A percentile compares a stretch with the other conserved stretches of the same genome.
These are phyloP conservation scores for Philaethria dido DNA, from an alignment of 2,888 invertebrate species.

Conservation along the genomic window DNA sequence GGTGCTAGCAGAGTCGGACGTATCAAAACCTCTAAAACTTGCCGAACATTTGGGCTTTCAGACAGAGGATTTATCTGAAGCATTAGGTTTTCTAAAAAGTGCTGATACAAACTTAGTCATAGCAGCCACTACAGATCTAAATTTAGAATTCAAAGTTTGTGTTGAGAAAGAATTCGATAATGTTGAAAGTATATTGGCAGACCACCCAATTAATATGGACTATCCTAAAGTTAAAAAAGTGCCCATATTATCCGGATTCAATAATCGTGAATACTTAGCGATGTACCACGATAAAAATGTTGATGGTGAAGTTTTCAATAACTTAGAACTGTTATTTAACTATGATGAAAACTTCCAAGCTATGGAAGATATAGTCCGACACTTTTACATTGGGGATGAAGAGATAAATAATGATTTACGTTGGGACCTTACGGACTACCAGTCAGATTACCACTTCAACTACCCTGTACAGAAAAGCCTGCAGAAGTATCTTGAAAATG, in stretches of 20 bases:
- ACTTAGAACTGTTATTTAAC: constrained; percentile 29
- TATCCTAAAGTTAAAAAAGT: constrained; percentile 53
- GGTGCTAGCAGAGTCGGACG: constrained; percentile 51
- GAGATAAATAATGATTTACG: constrained; percentile 35
- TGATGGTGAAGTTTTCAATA: constrained; percentile 39
- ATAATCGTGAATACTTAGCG: constrained; percentile 52
- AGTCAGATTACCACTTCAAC: constrained; percentile 56
- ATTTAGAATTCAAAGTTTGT: constrained; percentile 46
- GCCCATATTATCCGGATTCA: constrained; percentile 60
- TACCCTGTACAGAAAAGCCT: constrained; percentile 57
- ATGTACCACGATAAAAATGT: constrained; percentile 41
- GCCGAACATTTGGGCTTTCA: constrained; percentile 54
- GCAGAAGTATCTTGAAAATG: constrained; percentile 38
- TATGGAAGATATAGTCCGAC: constrained; percentile 33
- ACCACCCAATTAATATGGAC: constrained; percentile 52
- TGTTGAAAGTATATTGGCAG: constrained; percentile 55
- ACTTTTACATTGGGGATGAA: constrained; percentile 43
- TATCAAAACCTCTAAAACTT: constrained; percentile 53
- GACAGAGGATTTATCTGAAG: constrained; percentile 47
- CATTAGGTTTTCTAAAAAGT: constrained; percentile 52
- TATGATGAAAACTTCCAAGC: constrained; percentile 39
- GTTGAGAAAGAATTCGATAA: constrained; percentile 57
- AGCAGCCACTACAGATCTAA: constrained; percentile 45
- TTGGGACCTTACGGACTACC: constrained; percentile 51
- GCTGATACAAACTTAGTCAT: constrained; percentile 50